Evolutionary conservation across 2,888 invertebrate species (phyloP), one percentile per base, ranked within the genome.

Genomic region (Plebejus anna): DNA sequence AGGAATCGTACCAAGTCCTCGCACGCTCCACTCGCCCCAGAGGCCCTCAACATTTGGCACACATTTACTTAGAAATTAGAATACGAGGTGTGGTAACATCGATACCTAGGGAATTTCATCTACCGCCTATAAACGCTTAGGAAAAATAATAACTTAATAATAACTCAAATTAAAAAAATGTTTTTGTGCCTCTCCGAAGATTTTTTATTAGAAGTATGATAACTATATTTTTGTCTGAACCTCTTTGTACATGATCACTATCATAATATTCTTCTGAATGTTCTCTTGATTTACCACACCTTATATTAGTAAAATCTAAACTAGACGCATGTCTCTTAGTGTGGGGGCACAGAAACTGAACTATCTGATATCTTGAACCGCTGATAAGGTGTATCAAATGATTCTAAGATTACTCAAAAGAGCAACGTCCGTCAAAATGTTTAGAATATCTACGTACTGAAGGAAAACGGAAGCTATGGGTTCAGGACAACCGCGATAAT

Each of bases 1-100:
- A 89, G 86, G 88, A 92, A 93, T 91, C 89, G 91, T 93, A 94
- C 92, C 89, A 92, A 92, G 89, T 89, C 86, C 88, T 87, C 85
- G 85, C 83, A 89, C 88, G 86, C 72, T 91, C 90, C 88, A 82
- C 88, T 84, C 85, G 87, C 83, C 86, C 85, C 92, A 92, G 92
- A 88, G 89, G 88, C 89, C 86, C 87, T 82, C 90, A 93, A 92
- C 92, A 82, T 84, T 85, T 78, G 82, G 84, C 87, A 87, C 86
- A 70, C 59, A n/a, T 78, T 73, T 70, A 66, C 38, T 75, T 32
- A 66, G 47, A 66, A 55, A 55, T 70, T 61, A 22, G 7, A 75
- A 77, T 59, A 73, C 42, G 4, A 55, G 55, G 55, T 55, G 55
- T 55, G 55, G 55, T 16, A 55, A 55, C 16, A 47, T 47, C 2